Percentiles rank a stretch among this genome's conserved stretches.
Conservation (phyloP, 1,140 invertebrate species). For the Tetranychus urticae region DNA sequence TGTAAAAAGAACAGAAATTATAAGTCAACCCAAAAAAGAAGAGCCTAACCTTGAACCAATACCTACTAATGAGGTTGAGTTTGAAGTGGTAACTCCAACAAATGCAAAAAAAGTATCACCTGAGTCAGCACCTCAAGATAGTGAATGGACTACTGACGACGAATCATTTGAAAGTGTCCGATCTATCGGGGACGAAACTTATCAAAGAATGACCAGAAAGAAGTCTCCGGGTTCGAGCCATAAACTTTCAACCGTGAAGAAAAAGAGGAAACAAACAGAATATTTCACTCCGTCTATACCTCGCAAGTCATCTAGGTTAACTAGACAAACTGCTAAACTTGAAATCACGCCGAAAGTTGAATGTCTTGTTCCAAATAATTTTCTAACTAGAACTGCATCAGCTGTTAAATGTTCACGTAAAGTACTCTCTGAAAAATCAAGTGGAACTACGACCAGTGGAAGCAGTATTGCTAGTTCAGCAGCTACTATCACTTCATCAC, state of each 20-base stretch:
- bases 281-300: neutral
- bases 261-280: neutral
- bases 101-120: neutral
- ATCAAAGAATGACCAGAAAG: no score
- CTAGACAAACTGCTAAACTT: neutral
- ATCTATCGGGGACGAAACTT: neutral
- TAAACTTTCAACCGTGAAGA: neutral
- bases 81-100: neutral
- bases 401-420: no score
- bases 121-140: neutral
- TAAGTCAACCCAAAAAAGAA: neutral
- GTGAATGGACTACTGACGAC: neutral
- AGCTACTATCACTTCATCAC: neutral
- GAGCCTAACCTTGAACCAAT: neutral
- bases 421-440: neutral
- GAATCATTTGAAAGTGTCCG: neutral
- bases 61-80: neutral
- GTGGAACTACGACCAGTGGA: neutral
- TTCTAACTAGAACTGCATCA: neutral
- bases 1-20: neutral
- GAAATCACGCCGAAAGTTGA: neutral
- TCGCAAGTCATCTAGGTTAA: neutral
- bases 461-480: neutral
- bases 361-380: neutral
- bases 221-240: neutral